Evolutionary conservation across 2,888 invertebrate species (phyloP).

Genomic region (Zhuqinia jingwanae): DNA sequence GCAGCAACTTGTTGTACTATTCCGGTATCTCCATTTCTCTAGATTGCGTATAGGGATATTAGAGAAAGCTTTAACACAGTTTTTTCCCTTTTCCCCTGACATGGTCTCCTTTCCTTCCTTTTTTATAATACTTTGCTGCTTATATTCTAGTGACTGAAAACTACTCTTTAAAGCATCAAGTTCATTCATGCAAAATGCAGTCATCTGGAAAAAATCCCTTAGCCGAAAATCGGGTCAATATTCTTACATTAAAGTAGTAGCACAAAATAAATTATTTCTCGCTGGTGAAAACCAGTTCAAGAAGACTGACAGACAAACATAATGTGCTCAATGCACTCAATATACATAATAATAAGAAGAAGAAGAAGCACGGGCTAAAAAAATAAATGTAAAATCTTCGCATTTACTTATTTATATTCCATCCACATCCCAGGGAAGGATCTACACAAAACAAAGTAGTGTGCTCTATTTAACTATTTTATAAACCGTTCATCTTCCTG

Average conservation of each 20-base stretch:
- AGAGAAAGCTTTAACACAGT: conserved; percentile 11
- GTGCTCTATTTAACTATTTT: too few relatives aligned
- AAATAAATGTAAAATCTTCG: too few relatives aligned
- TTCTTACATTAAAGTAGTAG: background rate
- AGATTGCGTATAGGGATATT: background rate
- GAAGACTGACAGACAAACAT: background rate
- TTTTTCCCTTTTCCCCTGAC: conserved; percentile 18
- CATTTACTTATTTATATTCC: background rate
- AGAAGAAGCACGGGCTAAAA: too few relatives aligned
- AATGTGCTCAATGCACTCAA: too few relatives aligned
- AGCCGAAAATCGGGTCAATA: background rate
- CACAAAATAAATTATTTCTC: background rate
- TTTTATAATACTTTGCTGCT: background rate
- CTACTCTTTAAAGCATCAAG: conserved; percentile 22
- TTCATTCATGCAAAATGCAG: conserved; percentile 26
- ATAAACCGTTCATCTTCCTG: too few relatives aligned
- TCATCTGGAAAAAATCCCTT: background rate
- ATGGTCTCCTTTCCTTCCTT: background rate
- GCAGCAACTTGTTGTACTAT: conserved; percentile 16
- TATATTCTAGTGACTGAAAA: background rate
- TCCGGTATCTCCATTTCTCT: conserved; percentile 20
- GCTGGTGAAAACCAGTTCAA: background rate
- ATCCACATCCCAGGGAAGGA: too few relatives aligned
- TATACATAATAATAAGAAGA: background rate
- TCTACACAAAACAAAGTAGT: too few relatives aligned